Conservation (phyloP, 2,113 vertebrate genomes). For the Brevimyrus niger region DNA sequence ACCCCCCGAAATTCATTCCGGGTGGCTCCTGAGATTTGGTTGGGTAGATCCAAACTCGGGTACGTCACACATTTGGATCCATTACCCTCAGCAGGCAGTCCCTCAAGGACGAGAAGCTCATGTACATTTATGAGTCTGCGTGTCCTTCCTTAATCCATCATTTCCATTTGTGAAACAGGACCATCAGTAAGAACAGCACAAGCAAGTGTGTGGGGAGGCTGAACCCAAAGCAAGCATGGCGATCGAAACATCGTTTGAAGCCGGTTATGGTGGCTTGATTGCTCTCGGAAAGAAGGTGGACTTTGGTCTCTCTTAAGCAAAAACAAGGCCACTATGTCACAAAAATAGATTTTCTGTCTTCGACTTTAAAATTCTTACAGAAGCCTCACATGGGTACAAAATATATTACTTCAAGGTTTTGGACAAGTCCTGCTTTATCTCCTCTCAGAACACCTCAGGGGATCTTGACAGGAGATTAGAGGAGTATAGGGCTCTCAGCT, state of each 20-base stretch:
- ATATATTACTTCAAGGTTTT: not conserved
- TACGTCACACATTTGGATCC: not conserved
- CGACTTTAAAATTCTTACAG: not conserved
- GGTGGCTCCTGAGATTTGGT: not conserved
- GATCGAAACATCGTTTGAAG: not conserved
- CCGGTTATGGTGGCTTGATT: not conserved
- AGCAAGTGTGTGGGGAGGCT: not conserved
- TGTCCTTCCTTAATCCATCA: not conserved
- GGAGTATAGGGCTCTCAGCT: not conserved
- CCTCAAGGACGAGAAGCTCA: not conserved
- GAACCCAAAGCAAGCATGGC: not conserved
- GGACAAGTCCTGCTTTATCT: not conserved
- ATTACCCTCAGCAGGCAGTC: not conserved
- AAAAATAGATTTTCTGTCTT: not conserved
- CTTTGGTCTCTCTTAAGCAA: not conserved
- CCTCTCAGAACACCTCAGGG: not conserved
- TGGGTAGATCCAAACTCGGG: not conserved
- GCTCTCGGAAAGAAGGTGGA: not conserved
- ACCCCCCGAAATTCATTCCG: not conserved
- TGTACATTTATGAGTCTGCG: conserved; percentile 1
- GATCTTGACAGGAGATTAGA: not conserved
- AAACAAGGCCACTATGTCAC: not conserved
- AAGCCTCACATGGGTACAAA: not conserved
- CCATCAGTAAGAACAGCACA: not conserved
- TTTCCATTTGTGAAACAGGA: not conserved